Evolutionary conservation across 2,888 invertebrate genomes (phyloP), one percentile per base, ranked within the genome.

Genomic region (Diachrysia chrysitis): DNA sequence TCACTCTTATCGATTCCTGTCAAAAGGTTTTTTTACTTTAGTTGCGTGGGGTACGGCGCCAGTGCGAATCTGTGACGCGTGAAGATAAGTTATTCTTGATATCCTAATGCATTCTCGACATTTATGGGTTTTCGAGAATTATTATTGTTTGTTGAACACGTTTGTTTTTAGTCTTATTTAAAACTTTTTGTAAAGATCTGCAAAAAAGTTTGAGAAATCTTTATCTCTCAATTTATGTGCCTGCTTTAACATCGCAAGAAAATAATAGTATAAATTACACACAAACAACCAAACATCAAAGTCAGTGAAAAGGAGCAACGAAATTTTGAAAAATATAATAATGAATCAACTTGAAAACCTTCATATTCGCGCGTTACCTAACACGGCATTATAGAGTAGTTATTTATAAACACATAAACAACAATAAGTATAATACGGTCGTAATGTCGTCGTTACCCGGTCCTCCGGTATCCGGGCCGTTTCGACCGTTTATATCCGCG

Each of bases 51-150:
- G 53, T 42, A 59, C 23, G 75, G 58, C 71, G 63, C 76, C 70
- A 57, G n/a, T 70, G 80, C 76, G 35, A 76, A 79, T 63, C 37
- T 71, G 76, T 79, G 65, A 61, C 60, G 57, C 6, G 19, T 16
- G 23, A 19, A 69, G 66, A 79, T 76, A 75, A 63, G 19, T 35
- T 21, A 19, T 0, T 1, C 35, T 17, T 42, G 46, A 61, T 54
- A 78, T 57, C 61, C 56, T 75, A 79, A 75, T 75, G 79, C 57
- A 14, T 63, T 79, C 51, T 58, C 48, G 70, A 70, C 54, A 56
- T 62, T 75, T 63, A 51, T 55, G 56, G 10, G 35, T 60, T 61
- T 48, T 51, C 48, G 68, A 32, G 21, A 54, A n/a, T 54, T 32
- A n/a, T 54, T 32, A n/a, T 60, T 59, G 66, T 58, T 71, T 51